Conservation (phyloP, 1,140 invertebrate genomes). For the Antheraea mylitta region DNA sequence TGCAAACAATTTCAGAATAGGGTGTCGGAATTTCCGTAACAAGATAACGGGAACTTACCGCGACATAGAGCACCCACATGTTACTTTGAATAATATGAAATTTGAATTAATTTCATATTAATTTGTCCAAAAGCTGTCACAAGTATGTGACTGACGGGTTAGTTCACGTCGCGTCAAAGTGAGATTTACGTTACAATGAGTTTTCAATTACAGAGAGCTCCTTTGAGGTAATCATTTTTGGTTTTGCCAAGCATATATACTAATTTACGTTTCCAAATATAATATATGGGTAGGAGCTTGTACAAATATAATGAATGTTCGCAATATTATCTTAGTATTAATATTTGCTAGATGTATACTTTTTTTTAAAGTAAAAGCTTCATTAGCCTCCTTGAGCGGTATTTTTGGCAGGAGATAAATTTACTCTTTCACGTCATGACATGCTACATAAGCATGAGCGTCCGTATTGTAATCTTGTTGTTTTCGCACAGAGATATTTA, state of each 20-base stretch:
- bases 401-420: no score
- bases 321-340: no score
- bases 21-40: constrained; percentile 17
- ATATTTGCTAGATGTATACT: no score
- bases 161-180: background rate
- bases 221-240: background rate
- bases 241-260: background rate
- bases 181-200: background rate
- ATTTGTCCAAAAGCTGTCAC: constrained; percentile 11
- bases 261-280: background rate
- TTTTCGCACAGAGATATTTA: no score
- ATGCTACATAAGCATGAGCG: no score
- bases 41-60: constrained; percentile 13
- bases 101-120: constrained; percentile 13
- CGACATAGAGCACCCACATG: constrained; percentile 13
- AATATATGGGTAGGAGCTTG: no score
- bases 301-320: no score
- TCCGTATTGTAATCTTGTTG: no score
- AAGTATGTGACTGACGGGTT: constrained; percentile 1
- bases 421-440: no score
- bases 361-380: no score
- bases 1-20: constrained; percentile 16
- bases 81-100: constrained; percentile 15
- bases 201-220: background rate
- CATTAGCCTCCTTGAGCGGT: no score